Percentiles rank a stretch among this genome's conserved stretches.
These are phyloP conservation scores for western clawed frog (Xenopus tropicalis) DNA, from an alignment of 2,113 vertebrate species.

Conservation along the genomic window DNA sequence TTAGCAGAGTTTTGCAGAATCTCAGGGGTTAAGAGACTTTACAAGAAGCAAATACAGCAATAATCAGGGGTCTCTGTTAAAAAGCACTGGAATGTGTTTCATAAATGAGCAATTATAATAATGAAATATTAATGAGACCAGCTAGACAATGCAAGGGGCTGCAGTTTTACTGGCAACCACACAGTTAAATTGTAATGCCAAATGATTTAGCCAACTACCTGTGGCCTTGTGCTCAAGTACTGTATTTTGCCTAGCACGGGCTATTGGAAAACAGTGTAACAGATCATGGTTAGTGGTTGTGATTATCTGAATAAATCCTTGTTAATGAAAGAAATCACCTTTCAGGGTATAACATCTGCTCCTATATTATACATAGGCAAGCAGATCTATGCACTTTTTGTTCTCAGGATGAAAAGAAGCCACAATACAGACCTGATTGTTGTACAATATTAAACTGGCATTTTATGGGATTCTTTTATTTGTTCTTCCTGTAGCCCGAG, in stretches of 20 bases:
- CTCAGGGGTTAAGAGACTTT: too few species aligned
- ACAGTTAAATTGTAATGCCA: conserved; percentile 2
- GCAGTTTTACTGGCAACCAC: neutral
- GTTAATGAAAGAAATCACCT: conserved; percentile 34
- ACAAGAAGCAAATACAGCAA: too few species aligned
- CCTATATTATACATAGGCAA: neutral
- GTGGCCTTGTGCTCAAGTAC: neutral
- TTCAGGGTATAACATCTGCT: conserved; percentile 38
- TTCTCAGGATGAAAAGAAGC: neutral
- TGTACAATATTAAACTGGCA: neutral
- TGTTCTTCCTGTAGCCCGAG: neutral
- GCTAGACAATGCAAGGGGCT: too few species aligned
- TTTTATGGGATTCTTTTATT: neutral
- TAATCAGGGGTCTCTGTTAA: too few species aligned
- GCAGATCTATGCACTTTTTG: neutral
- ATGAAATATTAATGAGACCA: too few species aligned
- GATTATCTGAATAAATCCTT: conserved; percentile 39
- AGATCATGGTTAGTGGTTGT: conserved; percentile 16
- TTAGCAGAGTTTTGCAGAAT: too few species aligned
- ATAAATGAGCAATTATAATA: too few species aligned
- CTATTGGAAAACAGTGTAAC: conserved; percentile 1
- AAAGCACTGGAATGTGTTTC: too few species aligned
- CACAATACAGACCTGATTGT: neutral
- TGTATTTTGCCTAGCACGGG: conserved; percentile 24
- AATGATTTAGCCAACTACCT: conserved; percentile 11